Evolutionary conservation across 2,888 invertebrate species (phyloP).

Genomic region (Hyles lineata): DNA sequence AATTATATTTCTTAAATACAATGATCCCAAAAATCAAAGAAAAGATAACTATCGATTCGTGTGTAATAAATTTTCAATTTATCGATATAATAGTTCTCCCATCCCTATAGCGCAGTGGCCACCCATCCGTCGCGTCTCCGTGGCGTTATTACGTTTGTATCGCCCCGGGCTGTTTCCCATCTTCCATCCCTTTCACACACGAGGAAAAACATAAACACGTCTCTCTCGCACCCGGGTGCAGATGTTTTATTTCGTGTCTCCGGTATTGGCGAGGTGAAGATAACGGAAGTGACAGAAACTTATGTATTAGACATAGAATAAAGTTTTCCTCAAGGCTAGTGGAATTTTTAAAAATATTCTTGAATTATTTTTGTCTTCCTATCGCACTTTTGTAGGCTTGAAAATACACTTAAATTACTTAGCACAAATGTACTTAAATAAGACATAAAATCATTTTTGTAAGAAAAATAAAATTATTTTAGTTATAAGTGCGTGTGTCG

Average conservation of each 20-base stretch:
- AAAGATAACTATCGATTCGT: too few relatives aligned
- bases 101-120: not conserved
- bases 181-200: constrained; percentile 42
- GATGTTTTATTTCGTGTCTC: constrained; percentile 8
- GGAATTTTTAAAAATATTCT: not conserved
- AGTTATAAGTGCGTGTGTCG: too few relatives aligned
- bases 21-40: too few relatives aligned
- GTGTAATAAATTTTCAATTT: too few relatives aligned
- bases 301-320: not conserved
- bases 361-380: too few relatives aligned
- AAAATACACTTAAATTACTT: too few relatives aligned
- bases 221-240: not conserved
- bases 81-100: not conserved
- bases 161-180: constrained; percentile 56
- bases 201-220: not conserved
- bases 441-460: too few relatives aligned
- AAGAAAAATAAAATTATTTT: too few relatives aligned
- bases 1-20: too few relatives aligned
- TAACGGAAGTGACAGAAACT: not conserved
- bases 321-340: too few relatives aligned
- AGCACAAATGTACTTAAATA: too few relatives aligned
- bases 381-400: too few relatives aligned
- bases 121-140: not conserved
- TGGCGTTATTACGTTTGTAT: constrained; percentile 61
- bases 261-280: not conserved